Conservation (phyloP, 2,888 invertebrate genomes). For the Venusia cambrica region DNA sequence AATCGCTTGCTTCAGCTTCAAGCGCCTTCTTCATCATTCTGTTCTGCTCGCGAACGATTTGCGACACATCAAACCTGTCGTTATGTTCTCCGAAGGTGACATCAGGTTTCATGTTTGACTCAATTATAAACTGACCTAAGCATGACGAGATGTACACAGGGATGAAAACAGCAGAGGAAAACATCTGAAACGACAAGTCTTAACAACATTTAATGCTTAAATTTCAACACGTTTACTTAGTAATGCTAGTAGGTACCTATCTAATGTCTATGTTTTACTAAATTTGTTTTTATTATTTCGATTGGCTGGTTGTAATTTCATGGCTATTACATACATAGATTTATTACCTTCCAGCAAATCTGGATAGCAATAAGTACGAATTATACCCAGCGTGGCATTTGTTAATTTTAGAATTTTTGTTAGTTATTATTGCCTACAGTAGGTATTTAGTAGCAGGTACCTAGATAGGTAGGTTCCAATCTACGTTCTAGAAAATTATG, state of each 20-base stretch:
- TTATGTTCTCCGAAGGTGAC: constrained; percentile 50
- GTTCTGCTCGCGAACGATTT: constrained; percentile 42
- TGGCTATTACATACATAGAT: constrained; percentile 9
- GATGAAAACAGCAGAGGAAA: constrained; percentile 12
- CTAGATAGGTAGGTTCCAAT: too few relatives aligned
- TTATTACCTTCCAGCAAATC: constrained; percentile 5
- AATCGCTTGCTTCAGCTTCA: neutral
- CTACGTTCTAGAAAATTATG: too few relatives aligned
- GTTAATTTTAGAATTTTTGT: too few relatives aligned
- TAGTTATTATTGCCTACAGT: too few relatives aligned
- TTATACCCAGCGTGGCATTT: too few relatives aligned
- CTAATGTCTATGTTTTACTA: too few relatives aligned
- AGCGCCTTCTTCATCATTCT: constrained; percentile 11
- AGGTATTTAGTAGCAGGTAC: too few relatives aligned
- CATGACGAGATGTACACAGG: constrained; percentile 19
- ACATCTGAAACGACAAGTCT: constrained; percentile 12
- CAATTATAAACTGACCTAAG: constrained; percentile 34
- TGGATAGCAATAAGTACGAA: too few relatives aligned
- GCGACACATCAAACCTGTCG: constrained; percentile 51
- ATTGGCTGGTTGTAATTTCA: constrained; percentile 16
- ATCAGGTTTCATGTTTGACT: constrained; percentile 43
- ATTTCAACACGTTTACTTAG: too few relatives aligned
- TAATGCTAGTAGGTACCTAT: too few relatives aligned
- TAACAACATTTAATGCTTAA: too few relatives aligned
- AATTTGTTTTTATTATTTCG: too few relatives aligned